phyloP scores from a whole-genome alignment of 53 echinoderm and acorn worm species.

The Holothuria scabra region DNA sequence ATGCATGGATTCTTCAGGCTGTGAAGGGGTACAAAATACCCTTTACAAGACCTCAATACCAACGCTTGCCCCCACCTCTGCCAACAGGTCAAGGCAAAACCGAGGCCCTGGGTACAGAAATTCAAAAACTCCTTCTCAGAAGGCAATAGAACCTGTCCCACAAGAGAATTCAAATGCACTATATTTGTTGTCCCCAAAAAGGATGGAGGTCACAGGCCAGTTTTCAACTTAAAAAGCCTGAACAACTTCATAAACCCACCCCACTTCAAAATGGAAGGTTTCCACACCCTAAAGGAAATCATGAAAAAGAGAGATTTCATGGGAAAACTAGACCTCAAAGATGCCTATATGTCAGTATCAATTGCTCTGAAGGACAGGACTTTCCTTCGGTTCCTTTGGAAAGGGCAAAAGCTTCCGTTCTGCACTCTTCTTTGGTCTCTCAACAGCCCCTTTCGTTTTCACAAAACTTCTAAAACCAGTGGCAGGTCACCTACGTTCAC shows the following conservation, averaged over 20 bases:
- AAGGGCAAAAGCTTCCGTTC: slow-evolving; percentile 6
- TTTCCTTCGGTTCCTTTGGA: slow-evolving; percentile 24
- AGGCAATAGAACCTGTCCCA: neutral
- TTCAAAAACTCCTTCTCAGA: slow-evolving; percentile 15
- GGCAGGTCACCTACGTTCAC: too few relatives aligned
- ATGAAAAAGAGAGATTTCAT: neutral
- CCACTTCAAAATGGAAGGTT: too few relatives aligned
- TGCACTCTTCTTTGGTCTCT: slow-evolving; percentile 19
- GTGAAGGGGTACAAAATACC: neutral
- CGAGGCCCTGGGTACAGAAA: neutral
- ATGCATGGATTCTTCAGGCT: neutral
- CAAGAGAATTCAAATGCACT: neutral
- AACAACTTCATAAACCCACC: too few relatives aligned
- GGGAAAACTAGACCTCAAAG: slow-evolving; percentile 12
- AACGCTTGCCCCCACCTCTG: too few relatives aligned
- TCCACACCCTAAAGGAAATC: too few relatives aligned
- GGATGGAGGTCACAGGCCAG: too few relatives aligned
- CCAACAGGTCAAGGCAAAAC: neutral
- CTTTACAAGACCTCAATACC: neutral
- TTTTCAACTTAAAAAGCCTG: too few relatives aligned
- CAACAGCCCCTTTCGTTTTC: slow-evolving; percentile 7
- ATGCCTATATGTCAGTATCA: neutral
- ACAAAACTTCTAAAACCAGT: slow-evolving; percentile 15
- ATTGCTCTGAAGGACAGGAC: neutral
- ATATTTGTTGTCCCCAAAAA: too few relatives aligned